Conservation (phyloP, 2,113 vertebrate species). For the Poicephalus meyeri region DNA sequence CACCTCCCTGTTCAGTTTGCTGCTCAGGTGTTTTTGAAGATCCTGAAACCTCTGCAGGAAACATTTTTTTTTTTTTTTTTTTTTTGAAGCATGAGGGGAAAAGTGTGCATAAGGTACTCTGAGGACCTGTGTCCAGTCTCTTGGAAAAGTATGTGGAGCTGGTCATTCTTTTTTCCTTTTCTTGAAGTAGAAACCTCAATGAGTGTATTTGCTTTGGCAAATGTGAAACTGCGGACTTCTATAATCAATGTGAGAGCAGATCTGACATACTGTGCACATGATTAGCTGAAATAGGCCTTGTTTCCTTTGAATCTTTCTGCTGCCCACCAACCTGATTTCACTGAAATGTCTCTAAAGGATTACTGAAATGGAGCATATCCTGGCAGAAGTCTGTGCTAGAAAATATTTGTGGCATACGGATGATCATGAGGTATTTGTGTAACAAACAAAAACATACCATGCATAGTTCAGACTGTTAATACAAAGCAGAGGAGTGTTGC, state of each 20-base stretch:
- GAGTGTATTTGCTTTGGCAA: not conserved
- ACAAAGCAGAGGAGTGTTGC: not conserved
- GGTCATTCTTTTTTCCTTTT: not conserved
- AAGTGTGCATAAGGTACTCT: rapidly evolving
- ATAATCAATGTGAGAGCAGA: rapidly evolving
- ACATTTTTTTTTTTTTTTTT: not conserved
- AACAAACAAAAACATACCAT: not conserved
- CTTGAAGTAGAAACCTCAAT: not conserved
- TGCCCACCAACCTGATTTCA: not conserved
- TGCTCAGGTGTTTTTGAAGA: not conserved
- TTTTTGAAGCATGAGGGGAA: not conserved
- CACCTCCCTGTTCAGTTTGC: not conserved
- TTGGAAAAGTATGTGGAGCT: not conserved
- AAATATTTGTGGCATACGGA: conserved; percentile 10
- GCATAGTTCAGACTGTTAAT: not conserved
- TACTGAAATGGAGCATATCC: not conserved
- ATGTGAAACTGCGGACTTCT: not conserved
- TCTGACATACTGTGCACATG: not conserved
- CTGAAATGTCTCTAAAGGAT: not conserved
- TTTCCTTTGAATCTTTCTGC: not conserved
- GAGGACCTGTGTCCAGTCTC: not conserved
- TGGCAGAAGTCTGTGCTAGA: conserved; percentile 8
- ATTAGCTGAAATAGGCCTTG: not conserved
- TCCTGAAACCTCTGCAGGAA: not conserved
- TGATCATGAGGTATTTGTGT: conserved; percentile 9